phyloP scores from a whole-genome alignment of 2,797 vertebrate species.

The Dromococcyx pavoninus region DNA sequence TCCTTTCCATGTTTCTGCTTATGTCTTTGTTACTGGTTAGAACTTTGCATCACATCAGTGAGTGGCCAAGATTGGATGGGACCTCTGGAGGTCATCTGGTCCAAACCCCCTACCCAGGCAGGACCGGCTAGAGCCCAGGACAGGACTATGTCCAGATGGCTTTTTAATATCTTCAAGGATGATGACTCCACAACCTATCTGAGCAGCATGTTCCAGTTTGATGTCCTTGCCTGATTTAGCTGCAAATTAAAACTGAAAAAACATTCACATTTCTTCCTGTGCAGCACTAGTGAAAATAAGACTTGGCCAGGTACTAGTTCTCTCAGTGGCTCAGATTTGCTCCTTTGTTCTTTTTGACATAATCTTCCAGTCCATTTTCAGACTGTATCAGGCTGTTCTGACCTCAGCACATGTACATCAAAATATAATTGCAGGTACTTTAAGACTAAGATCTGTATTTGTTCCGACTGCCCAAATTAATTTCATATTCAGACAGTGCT shows the following conservation, averaged over 20 bases:
- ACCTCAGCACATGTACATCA: background rate
- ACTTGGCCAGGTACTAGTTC: background rate
- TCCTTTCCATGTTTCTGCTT: background rate
- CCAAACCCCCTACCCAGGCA: background rate
- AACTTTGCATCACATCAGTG: background rate
- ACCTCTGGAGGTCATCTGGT: background rate
- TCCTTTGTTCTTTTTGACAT: fast-evolving
- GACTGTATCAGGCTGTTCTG: background rate
- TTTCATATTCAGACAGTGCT: background rate
- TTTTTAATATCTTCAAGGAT: background rate
- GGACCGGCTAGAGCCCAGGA: background rate
- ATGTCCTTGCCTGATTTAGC: background rate
- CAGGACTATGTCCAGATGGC: background rate
- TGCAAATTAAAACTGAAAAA: background rate
- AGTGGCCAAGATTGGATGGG: background rate
- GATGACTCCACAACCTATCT: background rate
- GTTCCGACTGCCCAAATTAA: background rate
- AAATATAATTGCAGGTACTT: background rate
- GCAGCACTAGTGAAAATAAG: background rate
- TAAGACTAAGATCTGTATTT: background rate
- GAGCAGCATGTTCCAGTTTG: background rate
- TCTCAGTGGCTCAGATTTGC: background rate
- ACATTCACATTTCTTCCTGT: background rate
- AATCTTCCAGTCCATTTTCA: background rate
- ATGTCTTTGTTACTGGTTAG: background rate